Conservation (phyloP, 1,140 invertebrate species). For the Drosophila varians region DNA sequence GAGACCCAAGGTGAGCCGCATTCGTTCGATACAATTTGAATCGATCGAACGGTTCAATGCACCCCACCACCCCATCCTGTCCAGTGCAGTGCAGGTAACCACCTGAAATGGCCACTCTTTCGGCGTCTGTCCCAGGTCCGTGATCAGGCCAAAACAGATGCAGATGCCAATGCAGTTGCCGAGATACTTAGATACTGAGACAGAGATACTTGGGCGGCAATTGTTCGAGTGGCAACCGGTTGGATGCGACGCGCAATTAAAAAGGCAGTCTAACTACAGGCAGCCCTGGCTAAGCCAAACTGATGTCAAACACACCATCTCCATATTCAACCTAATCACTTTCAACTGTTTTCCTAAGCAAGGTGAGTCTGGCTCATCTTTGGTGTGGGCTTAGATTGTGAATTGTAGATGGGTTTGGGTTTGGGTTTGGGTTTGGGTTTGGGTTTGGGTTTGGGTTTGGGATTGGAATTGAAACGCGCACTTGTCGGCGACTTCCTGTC, state of each 20-base stretch:
- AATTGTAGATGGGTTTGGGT: conserved; percentile 23
- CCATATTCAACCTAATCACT: background rate
- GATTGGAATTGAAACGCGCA: conserved; percentile 46
- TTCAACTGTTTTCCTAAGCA: background rate
- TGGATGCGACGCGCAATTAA: conserved; percentile 63
- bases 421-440: conserved; percentile 13
- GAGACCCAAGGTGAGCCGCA: conserved; percentile 73
- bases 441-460: conserved; percentile 25
- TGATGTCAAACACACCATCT: background rate
- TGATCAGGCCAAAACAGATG: conserved; percentile 50
- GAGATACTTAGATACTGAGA: conserved; percentile 9
- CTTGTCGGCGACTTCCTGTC: conserved; percentile 77
- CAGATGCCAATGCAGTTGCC: conserved; percentile 44
- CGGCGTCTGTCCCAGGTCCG: conserved; percentile 45
- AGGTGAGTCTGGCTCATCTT: conserved; percentile 42
- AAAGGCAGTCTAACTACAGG: conserved; percentile 48
- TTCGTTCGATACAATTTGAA: conserved; percentile 42
- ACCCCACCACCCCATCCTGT: conserved; percentile 22
- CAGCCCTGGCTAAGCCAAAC: background rate
- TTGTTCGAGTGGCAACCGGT: conserved; percentile 67
- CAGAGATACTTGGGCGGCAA: conserved; percentile 55
- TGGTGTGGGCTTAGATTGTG: conserved; percentile 29
- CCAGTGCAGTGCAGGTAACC: conserved; percentile 6
- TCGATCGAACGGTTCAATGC: conserved; percentile 43
- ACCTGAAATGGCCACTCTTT: conserved; percentile 25